phyloP scores from a whole-genome alignment of 2,797 vertebrate genomes.

The Crenichthys baileyi region DNA sequence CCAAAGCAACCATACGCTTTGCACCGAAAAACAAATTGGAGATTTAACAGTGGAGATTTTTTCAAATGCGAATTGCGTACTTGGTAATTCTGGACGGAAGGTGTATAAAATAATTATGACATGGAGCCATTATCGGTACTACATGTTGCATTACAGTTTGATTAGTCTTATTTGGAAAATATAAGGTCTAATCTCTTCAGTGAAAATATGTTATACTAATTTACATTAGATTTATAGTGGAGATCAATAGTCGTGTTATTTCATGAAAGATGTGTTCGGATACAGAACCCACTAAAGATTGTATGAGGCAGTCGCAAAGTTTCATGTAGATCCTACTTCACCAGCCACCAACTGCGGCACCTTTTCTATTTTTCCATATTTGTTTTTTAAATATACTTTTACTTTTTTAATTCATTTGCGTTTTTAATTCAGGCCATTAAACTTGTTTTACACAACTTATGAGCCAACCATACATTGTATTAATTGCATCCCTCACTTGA shows the following conservation, averaged over 20 bases:
- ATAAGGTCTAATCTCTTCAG: too few relatives aligned
- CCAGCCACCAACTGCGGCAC: too few relatives aligned
- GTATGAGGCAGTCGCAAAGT: too few relatives aligned
- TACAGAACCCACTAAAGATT: too few relatives aligned
- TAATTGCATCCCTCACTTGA: not conserved
- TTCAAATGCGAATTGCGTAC: not conserved
- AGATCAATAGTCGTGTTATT: too few relatives aligned
- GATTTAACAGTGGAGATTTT: not conserved
- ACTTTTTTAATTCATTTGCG: not conserved
- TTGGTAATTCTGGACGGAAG: not conserved
- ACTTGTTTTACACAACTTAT: not conserved
- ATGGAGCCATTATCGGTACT: too few relatives aligned
- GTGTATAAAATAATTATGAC: too few relatives aligned
- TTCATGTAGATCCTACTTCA: too few relatives aligned
- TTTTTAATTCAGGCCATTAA: not conserved
- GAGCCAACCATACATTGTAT: not conserved
- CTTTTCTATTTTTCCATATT: not conserved
- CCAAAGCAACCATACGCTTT: not conserved
- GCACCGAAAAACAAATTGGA: not conserved
- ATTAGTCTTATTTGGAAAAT: too few relatives aligned
- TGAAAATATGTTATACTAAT: too few relatives aligned
- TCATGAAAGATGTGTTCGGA: too few relatives aligned
- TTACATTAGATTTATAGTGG: too few relatives aligned
- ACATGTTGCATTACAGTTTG: not conserved
- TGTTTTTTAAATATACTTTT: not conserved